Conservation (phyloP, 2,888 invertebrate genomes). For the Ferdinandea cuprea region DNA sequence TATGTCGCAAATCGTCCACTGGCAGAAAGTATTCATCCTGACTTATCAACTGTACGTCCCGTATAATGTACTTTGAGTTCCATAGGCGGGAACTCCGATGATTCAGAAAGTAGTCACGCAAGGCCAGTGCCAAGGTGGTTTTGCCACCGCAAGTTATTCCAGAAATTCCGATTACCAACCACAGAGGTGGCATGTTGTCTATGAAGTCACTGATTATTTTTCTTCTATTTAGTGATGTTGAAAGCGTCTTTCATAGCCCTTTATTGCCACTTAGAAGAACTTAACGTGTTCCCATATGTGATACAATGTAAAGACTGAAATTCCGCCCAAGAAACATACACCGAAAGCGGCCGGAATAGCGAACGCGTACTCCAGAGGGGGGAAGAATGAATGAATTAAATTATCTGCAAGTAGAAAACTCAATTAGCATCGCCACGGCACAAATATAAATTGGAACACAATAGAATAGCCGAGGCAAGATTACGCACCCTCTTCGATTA, state of each 20-base stretch:
- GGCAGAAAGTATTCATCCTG: slow-evolving; percentile 91
- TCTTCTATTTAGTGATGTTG: slow-evolving; percentile 5
- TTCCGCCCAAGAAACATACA: slow-evolving; percentile 86
- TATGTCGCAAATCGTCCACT: slow-evolving; percentile 87
- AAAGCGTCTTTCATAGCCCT: slow-evolving; percentile 24
- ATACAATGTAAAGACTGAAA: slow-evolving; percentile 86
- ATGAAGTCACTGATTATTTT: slow-evolving; percentile 10
- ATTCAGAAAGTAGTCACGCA: slow-evolving; percentile 83
- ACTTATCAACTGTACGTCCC: slow-evolving; percentile 85
- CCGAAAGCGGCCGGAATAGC: slow-evolving; percentile 86
- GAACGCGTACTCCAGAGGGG: slow-evolving; percentile 85
- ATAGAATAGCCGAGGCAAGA: slow-evolving; percentile 2
- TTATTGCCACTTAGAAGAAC: slow-evolving; percentile 38
- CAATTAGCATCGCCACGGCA: slow-evolving; percentile 37
- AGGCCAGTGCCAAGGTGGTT: slow-evolving; percentile 87
- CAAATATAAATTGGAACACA: slow-evolving; percentile 49
- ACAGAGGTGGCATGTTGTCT: slow-evolving; percentile 82
- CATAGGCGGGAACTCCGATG: slow-evolving; percentile 79
- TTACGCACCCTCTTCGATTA: slow-evolving; percentile 85
- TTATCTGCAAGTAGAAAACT: slow-evolving; percentile 83
- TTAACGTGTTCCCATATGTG: slow-evolving; percentile 83
- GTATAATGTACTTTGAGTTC: slow-evolving; percentile 80
- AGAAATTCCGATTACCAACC: slow-evolving; percentile 88
- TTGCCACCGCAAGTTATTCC: slow-evolving; percentile 94
- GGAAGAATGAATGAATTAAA: slow-evolving; percentile 84